A percentile compares a stretch with the other conserved stretches of the same genome.
phyloP scores from a whole-genome alignment of 2,888 invertebrate species.

The Drosophila barbarae region DNA sequence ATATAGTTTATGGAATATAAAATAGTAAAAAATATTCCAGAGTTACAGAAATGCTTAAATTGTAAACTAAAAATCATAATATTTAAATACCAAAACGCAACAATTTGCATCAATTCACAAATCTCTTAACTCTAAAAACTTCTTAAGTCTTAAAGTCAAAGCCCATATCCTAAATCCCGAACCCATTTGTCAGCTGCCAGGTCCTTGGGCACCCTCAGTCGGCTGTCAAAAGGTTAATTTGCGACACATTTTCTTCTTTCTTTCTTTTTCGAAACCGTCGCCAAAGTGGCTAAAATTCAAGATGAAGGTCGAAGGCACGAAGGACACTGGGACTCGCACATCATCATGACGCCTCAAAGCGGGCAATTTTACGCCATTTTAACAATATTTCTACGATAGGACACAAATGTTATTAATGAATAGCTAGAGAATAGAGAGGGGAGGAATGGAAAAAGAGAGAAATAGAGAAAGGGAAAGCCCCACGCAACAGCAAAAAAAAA shows the following conservation, averaged over 20 bases:
- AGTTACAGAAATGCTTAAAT: neutral
- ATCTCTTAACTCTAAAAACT: neutral
- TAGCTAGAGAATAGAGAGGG: constrained; percentile 32
- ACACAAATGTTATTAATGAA: constrained; percentile 71
- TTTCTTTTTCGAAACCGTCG: constrained; percentile 17
- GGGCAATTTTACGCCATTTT: constrained; percentile 74
- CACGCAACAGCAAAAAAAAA: constrained; percentile 3
- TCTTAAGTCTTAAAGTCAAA: constrained; percentile 9
- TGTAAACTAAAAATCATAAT: neutral
- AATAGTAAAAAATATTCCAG: neutral
- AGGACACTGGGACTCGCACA: constrained; percentile 38
- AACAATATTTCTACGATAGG: constrained; percentile 63
- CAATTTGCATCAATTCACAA: neutral
- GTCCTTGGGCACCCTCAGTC: constrained; percentile 19
- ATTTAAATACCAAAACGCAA: neutral
- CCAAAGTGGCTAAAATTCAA: constrained; percentile 33
- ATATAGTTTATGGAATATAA: neutral
- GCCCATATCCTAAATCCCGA: neutral
- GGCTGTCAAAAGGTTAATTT: constrained; percentile 76
- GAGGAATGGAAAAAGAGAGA: neutral
- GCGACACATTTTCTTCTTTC: constrained; percentile 61
- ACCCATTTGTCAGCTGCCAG: constrained; percentile 49
- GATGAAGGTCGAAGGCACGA: constrained; percentile 2
- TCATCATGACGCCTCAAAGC: constrained; percentile 57
- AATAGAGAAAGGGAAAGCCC: neutral